A percentile compares a stretch with the other conserved stretches of the same genome.
Conservation (phyloP, 2,888 invertebrate genomes). For the Cabera pusaria region DNA sequence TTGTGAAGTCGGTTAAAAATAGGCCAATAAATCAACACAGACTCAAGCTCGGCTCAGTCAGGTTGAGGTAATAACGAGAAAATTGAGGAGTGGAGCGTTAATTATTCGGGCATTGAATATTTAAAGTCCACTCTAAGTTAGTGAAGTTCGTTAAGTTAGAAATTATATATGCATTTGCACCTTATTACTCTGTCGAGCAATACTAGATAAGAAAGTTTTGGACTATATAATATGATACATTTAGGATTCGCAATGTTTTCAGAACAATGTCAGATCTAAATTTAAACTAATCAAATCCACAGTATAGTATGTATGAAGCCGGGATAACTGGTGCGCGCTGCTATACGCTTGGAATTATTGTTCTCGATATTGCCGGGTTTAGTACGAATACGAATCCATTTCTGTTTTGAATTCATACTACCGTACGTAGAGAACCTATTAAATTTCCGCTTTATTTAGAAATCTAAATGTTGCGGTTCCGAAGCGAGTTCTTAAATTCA, state of each 20-base stretch:
- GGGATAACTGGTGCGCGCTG: no score
- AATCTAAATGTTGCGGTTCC: not conserved
- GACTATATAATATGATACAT: no score
- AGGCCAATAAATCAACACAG: slow-evolving; percentile 3
- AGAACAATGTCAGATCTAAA: no score
- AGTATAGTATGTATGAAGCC: no score
- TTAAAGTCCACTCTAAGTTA: slow-evolving; percentile 77
- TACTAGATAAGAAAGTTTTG: no score
- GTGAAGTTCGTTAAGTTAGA: slow-evolving; percentile 72
- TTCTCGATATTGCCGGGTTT: slow-evolving; percentile 2
- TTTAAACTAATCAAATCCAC: no score
- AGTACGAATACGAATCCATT: slow-evolving; percentile 6
- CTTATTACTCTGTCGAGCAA: no score
- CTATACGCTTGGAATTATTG: slow-evolving; percentile 9
- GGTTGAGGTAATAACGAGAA: slow-evolving; percentile 10
- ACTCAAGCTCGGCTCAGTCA: slow-evolving; percentile 8
- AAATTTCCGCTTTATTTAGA: slow-evolving; percentile 4
- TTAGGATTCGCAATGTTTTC: no score
- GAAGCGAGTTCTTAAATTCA: not conserved
- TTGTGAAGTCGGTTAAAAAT: no score
- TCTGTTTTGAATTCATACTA: slow-evolving; percentile 2
- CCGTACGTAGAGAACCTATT: not conserved
- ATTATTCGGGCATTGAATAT: slow-evolving; percentile 62
- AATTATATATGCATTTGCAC: slow-evolving; percentile 55
- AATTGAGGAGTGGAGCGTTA: slow-evolving; percentile 14